Percentiles rank a stretch among this genome's conserved stretches.
These are phyloP conservation scores for Hymenochirus boettgeri DNA, from an alignment of 2,113 vertebrate genomes.

Conservation along the genomic window DNA sequence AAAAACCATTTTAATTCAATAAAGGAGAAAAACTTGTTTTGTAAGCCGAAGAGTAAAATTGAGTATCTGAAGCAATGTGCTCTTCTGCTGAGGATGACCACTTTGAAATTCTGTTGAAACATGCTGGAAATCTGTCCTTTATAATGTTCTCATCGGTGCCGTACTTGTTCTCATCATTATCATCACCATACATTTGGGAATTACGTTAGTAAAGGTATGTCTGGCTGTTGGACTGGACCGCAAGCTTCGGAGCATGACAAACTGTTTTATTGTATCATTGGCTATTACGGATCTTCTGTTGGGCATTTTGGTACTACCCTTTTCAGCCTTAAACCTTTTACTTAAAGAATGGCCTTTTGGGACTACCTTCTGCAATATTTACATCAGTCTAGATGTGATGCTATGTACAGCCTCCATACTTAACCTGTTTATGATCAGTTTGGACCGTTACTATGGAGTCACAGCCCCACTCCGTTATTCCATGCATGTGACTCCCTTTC, in stretches of 20 bases:
- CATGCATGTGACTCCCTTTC: constrained; percentile 68
- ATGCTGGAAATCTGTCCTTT: constrained; percentile 30
- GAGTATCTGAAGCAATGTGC: constrained; percentile 12
- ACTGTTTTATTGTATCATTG: constrained; percentile 90
- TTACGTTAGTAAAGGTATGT: constrained; percentile 87
- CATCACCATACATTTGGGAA: constrained; percentile 80
- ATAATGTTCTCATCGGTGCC: constrained; percentile 59
- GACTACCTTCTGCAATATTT: constrained; percentile 80
- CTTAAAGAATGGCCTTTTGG: constrained; percentile 71
- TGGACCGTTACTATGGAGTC: constrained; percentile 88
- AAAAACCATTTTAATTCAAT: background rate
- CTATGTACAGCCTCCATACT: constrained; percentile 95
- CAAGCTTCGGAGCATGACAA: constrained; percentile 83
- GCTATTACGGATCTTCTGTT: constrained; percentile 86
- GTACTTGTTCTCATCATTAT: constrained; percentile 69
- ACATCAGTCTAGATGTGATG: constrained; percentile 92
- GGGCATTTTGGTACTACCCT: constrained; percentile 84
- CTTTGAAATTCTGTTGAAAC: constrained; percentile 44
- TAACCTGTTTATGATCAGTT: constrained; percentile 88
- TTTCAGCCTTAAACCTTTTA: constrained; percentile 81
- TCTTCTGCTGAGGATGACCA: constrained; percentile 45
- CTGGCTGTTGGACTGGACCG: constrained; percentile 80
- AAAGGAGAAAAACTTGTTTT: background rate
- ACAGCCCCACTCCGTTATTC: constrained; percentile 81
- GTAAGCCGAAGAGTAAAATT: background rate